These are phyloP conservation scores for Mya arenaria DNA, from an alignment of 1,140 invertebrate genomes.

Conservation along the genomic window DNA sequence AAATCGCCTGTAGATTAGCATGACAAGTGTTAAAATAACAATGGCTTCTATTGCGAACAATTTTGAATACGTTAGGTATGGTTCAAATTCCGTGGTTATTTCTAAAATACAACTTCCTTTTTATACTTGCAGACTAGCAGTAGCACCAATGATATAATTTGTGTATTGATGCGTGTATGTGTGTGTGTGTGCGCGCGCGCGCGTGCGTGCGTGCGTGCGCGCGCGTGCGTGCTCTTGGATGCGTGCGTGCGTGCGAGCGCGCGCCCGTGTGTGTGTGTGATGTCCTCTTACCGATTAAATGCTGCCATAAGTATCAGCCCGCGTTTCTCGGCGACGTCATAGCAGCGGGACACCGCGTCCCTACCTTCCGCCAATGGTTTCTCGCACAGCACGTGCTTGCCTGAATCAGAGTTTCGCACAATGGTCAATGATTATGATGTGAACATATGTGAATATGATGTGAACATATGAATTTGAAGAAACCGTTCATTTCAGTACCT, in stretches of 20 bases:
- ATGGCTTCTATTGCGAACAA: too few relatives aligned
- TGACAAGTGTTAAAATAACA: too few relatives aligned
- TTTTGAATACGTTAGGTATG: neutral
- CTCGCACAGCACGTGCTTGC: conserved; percentile 40
- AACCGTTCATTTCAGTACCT: neutral
- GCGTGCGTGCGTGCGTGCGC: neutral
- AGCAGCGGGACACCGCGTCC: neutral
- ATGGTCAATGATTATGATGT: neutral
- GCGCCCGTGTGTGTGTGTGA: neutral
- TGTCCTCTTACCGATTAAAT: conserved; percentile 9
- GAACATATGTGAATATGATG: neutral
- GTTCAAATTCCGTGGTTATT: neutral
- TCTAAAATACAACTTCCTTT: neutral
- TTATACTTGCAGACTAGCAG: neutral
- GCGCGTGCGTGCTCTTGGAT: neutral
- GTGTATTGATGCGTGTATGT: neutral
- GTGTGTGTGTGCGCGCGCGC: neutral
- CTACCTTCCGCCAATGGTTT: conserved; percentile 16
- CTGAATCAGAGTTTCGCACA: neutral
- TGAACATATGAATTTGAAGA: neutral
- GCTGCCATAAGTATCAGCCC: conserved; percentile 10
- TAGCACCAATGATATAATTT: neutral
- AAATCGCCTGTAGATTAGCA: conserved; percentile 14
- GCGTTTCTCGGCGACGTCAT: conserved; percentile 1
- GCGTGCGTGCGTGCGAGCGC: neutral